A percentile compares a stretch with the other conserved stretches of the same genome.
Evolutionary conservation across 2,113 vertebrate genomes (phyloP).

Genomic region (Perognathus longimembris): DNA sequence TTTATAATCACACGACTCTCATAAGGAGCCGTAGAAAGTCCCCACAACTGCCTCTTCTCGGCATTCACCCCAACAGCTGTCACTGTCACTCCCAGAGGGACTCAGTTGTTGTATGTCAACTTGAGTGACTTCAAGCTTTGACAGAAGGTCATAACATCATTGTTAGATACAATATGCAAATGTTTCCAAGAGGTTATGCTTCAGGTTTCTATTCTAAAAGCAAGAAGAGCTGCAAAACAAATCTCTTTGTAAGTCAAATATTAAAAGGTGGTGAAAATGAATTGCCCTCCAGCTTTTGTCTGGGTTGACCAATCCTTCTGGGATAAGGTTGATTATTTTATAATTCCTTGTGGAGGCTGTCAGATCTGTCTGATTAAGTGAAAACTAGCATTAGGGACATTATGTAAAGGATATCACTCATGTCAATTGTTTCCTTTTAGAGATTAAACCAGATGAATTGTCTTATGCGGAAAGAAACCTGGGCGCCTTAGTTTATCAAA

Average conservation of each 20-base stretch:
- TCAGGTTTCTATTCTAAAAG: conserved; percentile 56
- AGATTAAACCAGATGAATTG: conserved; percentile 34
- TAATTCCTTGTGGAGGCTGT: conserved; percentile 45
- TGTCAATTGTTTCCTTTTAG: conserved; percentile 54
- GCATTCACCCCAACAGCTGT: not conserved
- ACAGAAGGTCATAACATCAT: conserved; percentile 52
- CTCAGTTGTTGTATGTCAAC: not conserved
- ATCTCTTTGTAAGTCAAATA: conserved; percentile 44
- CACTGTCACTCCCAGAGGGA: not conserved
- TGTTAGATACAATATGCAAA: conserved; percentile 45
- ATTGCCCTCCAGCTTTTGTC: conserved; percentile 49
- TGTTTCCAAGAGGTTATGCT: not conserved
- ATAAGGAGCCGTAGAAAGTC: not conserved
- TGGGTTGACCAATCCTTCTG: conserved; percentile 57
- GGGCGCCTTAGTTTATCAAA: not conserved
- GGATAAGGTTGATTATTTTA: conserved; percentile 55
- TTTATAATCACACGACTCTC: not conserved
- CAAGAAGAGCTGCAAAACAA: conserved; percentile 20
- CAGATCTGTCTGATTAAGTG: conserved; percentile 52
- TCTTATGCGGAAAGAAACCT: conserved; percentile 53
- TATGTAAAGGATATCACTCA: conserved; percentile 45
- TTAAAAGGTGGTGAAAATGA: conserved; percentile 59
- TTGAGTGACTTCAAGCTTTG: conserved; percentile 49
- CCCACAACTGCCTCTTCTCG: conserved; percentile 5
- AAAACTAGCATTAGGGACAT: conserved; percentile 42